Evolutionary conservation across 1,140 invertebrate genomes (phyloP).

Genomic region (Onthophagus taurus): DNA sequence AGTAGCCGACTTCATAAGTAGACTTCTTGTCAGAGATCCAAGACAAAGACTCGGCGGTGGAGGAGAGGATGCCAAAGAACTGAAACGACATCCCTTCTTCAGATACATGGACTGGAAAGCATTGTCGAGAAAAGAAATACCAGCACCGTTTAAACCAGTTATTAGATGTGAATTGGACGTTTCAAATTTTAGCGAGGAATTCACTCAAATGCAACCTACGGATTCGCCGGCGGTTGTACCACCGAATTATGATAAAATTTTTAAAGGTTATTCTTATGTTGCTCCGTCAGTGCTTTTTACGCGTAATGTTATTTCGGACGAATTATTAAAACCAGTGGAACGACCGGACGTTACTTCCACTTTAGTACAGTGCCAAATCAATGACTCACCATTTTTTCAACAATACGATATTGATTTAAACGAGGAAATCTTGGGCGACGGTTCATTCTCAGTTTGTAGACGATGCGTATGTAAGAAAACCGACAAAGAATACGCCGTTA

Average conservation of each 20-base stretch:
- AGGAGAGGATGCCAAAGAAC: slow-evolving; percentile 65
- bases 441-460: slow-evolving; percentile 82
- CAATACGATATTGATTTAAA: slow-evolving; percentile 66
- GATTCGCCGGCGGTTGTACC: slow-evolving; percentile 87
- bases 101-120: slow-evolving; percentile 66
- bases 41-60: slow-evolving; percentile 75
- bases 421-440: slow-evolving; percentile 69
- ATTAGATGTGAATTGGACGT: slow-evolving; percentile 80
- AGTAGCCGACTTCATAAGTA: slow-evolving; percentile 54
- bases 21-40: slow-evolving; percentile 83
- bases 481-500: slow-evolving; percentile 74
- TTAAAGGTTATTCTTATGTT: slow-evolving; percentile 89
- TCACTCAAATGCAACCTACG: slow-evolving; percentile 79
- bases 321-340: slow-evolving; percentile 22
- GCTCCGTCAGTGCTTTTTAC: slow-evolving; percentile 85
- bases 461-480: slow-evolving; percentile 68
- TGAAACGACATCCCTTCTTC: slow-evolving; percentile 83
- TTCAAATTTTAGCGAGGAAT: slow-evolving; percentile 93
- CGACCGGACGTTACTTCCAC: slow-evolving; percentile 36
- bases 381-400: slow-evolving; percentile 80
- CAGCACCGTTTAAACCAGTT: slow-evolving; percentile 73
- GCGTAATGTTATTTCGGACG: slow-evolving; percentile 70
- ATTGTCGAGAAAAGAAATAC: slow-evolving; percentile 59
- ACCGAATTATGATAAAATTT: slow-evolving; percentile 76
- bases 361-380: slow-evolving; percentile 33